Percentiles rank a stretch among this genome's conserved stretches.
These are phyloP conservation scores for Spatulosminthurus flaviceps DNA, from an alignment of 2,888 invertebrate genomes.

Conservation along the genomic window DNA sequence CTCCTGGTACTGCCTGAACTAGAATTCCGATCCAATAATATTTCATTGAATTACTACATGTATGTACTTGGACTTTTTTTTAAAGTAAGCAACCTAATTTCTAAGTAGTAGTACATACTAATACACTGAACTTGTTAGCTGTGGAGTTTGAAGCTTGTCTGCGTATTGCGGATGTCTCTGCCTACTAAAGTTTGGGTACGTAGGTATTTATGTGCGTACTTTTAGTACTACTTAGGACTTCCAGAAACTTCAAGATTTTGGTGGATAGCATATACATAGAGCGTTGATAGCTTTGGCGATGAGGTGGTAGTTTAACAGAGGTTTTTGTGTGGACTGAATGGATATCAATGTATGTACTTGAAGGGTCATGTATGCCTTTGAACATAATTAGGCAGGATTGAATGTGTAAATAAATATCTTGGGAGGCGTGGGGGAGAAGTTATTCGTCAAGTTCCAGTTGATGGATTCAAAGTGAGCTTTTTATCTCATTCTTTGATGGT, in stretches of 20 bases:
- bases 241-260: no score
- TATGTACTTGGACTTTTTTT: neutral
- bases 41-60: conserved; percentile 32
- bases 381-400: conserved; percentile 34
- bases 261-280: no score
- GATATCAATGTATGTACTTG: neutral
- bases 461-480: conserved; percentile 24
- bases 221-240: no score
- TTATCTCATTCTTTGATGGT: neutral
- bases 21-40: conserved; percentile 29
- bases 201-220: no score
- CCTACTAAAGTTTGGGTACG: no score
- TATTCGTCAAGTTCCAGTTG: conserved; percentile 31
- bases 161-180: no score
- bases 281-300: no score
- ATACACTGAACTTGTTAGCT: no score
- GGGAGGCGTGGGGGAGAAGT: conserved; percentile 25
- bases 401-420: conserved; percentile 30
- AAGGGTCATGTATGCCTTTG: neutral
- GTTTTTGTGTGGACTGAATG: no score
- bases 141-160: no score
- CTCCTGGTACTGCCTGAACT: conserved; percentile 8
- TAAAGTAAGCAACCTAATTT: conserved; percentile 20
- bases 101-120: neutral
- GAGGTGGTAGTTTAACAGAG: no score